phyloP scores from a whole-genome alignment of 2,113 vertebrate species.

The Acrocephalus arundinaceus region DNA sequence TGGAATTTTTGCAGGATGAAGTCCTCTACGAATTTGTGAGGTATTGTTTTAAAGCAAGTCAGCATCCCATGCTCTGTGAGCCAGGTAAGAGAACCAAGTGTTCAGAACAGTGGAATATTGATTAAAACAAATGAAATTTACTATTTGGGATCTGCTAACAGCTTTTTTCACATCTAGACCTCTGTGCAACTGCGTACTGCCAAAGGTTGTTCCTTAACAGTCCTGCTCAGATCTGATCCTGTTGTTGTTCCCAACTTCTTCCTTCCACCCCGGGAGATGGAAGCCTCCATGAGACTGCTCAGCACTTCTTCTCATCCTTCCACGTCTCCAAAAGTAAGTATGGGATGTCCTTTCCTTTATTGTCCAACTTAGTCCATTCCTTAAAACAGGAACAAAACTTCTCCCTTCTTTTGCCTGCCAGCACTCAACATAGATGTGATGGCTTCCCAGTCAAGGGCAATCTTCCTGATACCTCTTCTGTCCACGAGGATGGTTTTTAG shows the following conservation, averaged over 20 bases:
- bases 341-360: not conserved
- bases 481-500: not conserved
- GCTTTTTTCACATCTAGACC: not conserved
- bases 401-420: not conserved
- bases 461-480: not conserved
- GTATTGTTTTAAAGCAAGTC: not conserved
- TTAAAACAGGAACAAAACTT: not conserved
- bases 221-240: constrained; percentile 70
- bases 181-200: rapidly evolving
- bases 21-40: not conserved
- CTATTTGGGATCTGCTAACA: not conserved
- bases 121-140: not conserved
- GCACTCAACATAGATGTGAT: not conserved
- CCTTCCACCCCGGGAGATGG: constrained; percentile 85
- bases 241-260: constrained; percentile 90
- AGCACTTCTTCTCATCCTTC: constrained; percentile 74
- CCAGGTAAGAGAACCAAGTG: not conserved
- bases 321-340: constrained; percentile 74
- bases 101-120: not conserved
- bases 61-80: rapidly evolving
- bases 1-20: not conserved
- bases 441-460: not conserved
- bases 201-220: constrained; percentile 70
- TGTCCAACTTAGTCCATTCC: not conserved
- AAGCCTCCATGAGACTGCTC: constrained; percentile 87